Conservation (phyloP, 1,140 invertebrate genomes). For the Eupristina koningsbergeri region DNA sequence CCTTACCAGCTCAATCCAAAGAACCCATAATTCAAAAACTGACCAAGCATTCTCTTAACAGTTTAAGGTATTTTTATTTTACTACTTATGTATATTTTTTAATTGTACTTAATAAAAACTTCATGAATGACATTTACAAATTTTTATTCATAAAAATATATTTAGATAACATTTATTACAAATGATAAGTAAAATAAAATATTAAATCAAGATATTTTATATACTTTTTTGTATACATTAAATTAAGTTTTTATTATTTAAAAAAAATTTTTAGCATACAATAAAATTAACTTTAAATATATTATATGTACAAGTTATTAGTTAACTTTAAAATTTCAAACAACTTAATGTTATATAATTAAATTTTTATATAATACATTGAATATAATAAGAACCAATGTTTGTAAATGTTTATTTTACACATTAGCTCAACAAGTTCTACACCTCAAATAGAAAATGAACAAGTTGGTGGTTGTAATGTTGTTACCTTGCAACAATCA, state of each 20-base stretch:
- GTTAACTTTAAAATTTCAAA: too few relatives aligned
- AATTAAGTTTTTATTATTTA: too few relatives aligned
- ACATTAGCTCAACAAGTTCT: conserved; percentile 56
- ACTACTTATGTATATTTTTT: background rate
- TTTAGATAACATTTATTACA: too few relatives aligned
- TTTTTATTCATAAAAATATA: background rate
- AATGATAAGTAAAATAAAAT: too few relatives aligned
- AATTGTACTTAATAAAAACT: background rate
- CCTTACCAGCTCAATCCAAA: conserved; percentile 72
- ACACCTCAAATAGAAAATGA: conserved; percentile 69
- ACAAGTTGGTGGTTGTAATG: conserved; percentile 60
- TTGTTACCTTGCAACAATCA: conserved; percentile 67
- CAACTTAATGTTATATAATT: too few relatives aligned
- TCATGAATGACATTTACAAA: background rate
- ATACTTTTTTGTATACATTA: too few relatives aligned
- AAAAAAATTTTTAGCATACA: background rate
- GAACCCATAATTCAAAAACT: conserved; percentile 69
- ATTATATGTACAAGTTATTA: too few relatives aligned
- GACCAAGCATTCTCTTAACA: conserved; percentile 74
- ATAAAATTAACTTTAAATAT: too few relatives aligned
- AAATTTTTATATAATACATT: too few relatives aligned
- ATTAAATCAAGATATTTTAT: too few relatives aligned
- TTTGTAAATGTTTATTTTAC: conserved; percentile 4
- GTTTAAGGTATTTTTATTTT: conserved; percentile 67
- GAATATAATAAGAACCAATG: too few relatives aligned